A percentile compares a stretch with the other conserved stretches of the same genome.
phyloP scores from a whole-genome alignment of 2,113 vertebrate genomes.

The Marmota flaviventris region DNA sequence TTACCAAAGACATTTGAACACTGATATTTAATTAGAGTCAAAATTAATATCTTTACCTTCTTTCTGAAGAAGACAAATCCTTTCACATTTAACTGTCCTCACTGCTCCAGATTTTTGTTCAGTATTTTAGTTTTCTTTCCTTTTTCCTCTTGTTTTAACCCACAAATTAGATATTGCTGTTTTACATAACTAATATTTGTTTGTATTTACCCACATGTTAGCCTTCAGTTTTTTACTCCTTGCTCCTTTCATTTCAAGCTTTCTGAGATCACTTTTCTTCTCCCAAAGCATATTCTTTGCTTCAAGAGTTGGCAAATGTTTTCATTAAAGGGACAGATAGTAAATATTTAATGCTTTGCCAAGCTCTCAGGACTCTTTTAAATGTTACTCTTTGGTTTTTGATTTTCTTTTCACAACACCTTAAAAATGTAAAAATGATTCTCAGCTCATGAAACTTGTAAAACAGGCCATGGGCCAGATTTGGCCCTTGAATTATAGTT shows the following conservation, averaged over 20 bases:
- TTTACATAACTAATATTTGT: background rate
- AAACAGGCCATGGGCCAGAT: background rate
- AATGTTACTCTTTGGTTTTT: constrained; percentile 11
- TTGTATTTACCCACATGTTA: constrained; percentile 2
- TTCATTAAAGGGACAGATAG: background rate
- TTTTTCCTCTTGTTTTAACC: constrained; percentile 39
- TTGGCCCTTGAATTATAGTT: background rate
- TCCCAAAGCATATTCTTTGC: background rate
- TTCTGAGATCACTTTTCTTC: constrained; percentile 27
- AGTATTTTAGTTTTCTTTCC: background rate
- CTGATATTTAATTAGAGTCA: background rate
- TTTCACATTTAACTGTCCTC: background rate
- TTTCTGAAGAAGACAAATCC: background rate
- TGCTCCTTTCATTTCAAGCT: background rate
- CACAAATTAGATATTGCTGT: background rate
- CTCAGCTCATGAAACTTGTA: background rate
- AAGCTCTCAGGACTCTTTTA: background rate
- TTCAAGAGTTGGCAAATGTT: background rate
- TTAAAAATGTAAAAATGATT: constrained; percentile 32
- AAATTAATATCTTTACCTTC: constrained; percentile 6
- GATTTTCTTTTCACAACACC: background rate
- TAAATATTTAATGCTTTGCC: constrained; percentile 15
- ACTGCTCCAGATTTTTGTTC: background rate
- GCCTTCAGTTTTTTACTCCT: background rate
- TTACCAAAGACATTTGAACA: background rate